These are phyloP conservation scores for Sogatella furcifera DNA, from an alignment of 1,140 invertebrate genomes.

Conservation along the genomic window DNA sequence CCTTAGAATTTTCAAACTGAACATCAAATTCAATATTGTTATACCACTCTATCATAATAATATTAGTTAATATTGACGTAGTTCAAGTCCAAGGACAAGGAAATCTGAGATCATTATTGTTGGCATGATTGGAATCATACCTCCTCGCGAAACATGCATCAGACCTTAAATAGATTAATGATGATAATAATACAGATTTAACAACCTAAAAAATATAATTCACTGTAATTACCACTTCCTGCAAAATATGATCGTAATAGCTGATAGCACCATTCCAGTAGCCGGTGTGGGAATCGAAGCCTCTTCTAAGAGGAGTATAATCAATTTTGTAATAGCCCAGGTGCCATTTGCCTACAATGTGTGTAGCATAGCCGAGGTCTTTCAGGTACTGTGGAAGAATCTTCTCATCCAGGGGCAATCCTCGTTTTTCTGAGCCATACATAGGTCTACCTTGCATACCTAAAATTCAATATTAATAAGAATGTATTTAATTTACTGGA, in stretches of 20 bases:
- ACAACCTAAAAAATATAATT: no score
- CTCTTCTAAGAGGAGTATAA: constrained; percentile 47
- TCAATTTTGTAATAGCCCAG: constrained; percentile 45
- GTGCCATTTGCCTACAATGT: constrained; percentile 62
- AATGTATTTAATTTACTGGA: no score
- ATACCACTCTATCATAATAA: no score
- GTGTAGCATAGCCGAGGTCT: constrained; percentile 50
- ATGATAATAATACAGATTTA: no score
- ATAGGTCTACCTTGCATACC: neutral
- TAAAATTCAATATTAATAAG: neutral
- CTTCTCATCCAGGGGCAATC: constrained; percentile 38
- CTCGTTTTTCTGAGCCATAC: constrained; percentile 33
- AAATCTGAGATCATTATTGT: neutral
- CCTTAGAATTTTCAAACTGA: no score
- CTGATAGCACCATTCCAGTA: constrained; percentile 49
- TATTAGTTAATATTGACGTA: neutral
- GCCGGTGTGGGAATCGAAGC: constrained; percentile 54
- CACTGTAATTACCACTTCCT: constrained; percentile 15
- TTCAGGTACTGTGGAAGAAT: constrained; percentile 42
- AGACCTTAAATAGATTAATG: no score
- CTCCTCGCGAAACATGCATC: no score
- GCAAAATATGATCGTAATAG: constrained; percentile 46
- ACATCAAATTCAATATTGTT: no score
- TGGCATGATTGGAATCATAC: no score
- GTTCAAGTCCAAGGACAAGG: neutral